Base-by-base conservation (phyloP, 30 jellyfish, hydroid and myxozoan genomes). In the Morbakka virulenta region DNA sequence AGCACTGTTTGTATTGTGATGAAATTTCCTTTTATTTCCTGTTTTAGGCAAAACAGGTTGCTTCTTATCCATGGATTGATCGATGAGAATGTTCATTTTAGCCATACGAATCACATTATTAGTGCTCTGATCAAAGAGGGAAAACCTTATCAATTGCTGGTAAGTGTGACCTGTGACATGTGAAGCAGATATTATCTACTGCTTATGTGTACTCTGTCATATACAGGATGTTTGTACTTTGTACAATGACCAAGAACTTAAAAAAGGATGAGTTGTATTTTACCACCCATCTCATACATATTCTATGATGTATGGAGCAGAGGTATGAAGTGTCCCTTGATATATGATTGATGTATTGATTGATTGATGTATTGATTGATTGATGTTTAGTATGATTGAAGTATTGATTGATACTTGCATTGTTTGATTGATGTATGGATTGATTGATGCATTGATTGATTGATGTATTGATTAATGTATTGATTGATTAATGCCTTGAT, bases 41-140 rank as follows among this genome's bases (percentile, higher is more conserved):
- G 32, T 35, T 76, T 32, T 52, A 89, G 97, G 73, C 93, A 90
- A 33, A 90, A 90, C 63, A 83, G 98, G 12, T 67, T 90, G 57
- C 79, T 90, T 62, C 35, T 90, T 1, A 84, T 90, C 50, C 98
- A 90, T 64, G 98, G 98, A 9, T 74, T 90, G 36, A 74, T 83
- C 14, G 98, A 90, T 53, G 98, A 90, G 50, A 90, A 90, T 31
- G 98, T 90, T 1, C 98, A 90, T 32, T 90, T 90, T 62, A 90
- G 94, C 22, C 98, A 90, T 74, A 83, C 98, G 47, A 77, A 77
- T 36, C 82, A 89, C 14, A 70, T 90, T 23, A 84, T 90, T 17
- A 50, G 69, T 23, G 74, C 68, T 30, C 90, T 90, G 4, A 64
- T 90, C 0, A 79, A 65, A 24, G 96, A 90, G 72, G 98, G 98